A percentile compares a stretch with the other conserved stretches of the same genome.
Evolutionary conservation across 1,140 invertebrate species (phyloP).

Genomic region (Thaumatotibia leucotreta): DNA sequence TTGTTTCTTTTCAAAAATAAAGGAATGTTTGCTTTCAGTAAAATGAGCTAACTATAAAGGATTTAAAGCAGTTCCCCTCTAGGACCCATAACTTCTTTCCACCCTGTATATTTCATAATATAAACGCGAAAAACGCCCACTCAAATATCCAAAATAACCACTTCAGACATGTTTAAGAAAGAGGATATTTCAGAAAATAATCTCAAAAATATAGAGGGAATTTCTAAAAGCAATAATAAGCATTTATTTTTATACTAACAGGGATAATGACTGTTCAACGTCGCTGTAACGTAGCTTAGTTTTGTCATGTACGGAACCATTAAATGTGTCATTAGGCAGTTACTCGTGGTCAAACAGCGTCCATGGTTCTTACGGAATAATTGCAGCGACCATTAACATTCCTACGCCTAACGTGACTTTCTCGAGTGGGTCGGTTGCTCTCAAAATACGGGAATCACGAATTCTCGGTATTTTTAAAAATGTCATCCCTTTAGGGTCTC

Average conservation of each 20-base stretch:
- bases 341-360: conserved; percentile 19
- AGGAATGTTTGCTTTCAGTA: too few relatives aligned
- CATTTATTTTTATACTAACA: not conserved
- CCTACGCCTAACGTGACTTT: conserved; percentile 41
- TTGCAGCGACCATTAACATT: conserved; percentile 53
- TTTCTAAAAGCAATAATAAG: too few relatives aligned
- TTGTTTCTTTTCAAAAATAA: too few relatives aligned
- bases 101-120: too few relatives aligned
- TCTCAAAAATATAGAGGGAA: too few relatives aligned
- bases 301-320: not conserved
- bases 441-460: conserved; percentile 32
- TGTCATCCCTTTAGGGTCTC: not conserved
- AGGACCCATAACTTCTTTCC: too few relatives aligned
- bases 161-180: too few relatives aligned
- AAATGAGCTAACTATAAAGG: too few relatives aligned
- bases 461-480: conserved; percentile 18
- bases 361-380: conserved; percentile 41
- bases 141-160: too few relatives aligned
- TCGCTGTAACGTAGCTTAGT: not conserved
- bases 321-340: not conserved
- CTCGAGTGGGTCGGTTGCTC: conserved; percentile 33
- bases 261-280: not conserved
- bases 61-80: too few relatives aligned
- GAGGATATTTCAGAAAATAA: too few relatives aligned
- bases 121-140: too few relatives aligned